phyloP scores from a whole-genome alignment of 1,140 invertebrate genomes.

The Leptopilina boulardi region DNA sequence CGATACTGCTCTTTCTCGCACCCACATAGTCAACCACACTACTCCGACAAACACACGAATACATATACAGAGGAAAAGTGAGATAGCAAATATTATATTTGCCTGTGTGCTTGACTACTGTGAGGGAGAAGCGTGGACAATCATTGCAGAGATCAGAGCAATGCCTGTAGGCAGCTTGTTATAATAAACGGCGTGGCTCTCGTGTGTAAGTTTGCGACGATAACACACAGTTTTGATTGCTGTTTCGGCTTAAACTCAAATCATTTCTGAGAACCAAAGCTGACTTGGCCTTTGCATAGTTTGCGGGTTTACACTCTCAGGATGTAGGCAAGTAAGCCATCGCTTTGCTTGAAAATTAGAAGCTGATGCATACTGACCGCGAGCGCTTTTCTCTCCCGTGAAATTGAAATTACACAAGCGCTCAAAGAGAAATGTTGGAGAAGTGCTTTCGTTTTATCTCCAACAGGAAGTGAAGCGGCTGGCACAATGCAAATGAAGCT shows the following conservation, averaged over 20 bases:
- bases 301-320: not conserved
- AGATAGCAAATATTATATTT: conserved; percentile 16
- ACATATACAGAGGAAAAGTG: conserved; percentile 3
- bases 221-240: conserved; percentile 42
- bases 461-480: not conserved
- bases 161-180: conserved; percentile 68
- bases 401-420: conserved; percentile 64
- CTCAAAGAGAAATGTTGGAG: not conserved
- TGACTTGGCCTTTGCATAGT: conserved; percentile 4
- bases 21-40: not conserved
- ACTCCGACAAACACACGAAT: conserved; percentile 1
- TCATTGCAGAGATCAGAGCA: conserved; percentile 68
- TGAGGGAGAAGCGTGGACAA: conserved; percentile 60
- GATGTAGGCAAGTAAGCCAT: not conserved
- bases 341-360: conserved; percentile 31
- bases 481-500: not conserved
- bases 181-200: conserved; percentile 65
- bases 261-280: not conserved
- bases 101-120: not conserved
- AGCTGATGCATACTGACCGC: conserved; percentile 53
- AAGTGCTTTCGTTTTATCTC: not conserved
- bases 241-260: conserved; percentile 11
- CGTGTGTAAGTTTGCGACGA: conserved; percentile 48
- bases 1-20: conserved; percentile 19
- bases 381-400: conserved; percentile 53